Conservation (phyloP, 2,888 invertebrate genomes). For the Formica aserva region DNA sequence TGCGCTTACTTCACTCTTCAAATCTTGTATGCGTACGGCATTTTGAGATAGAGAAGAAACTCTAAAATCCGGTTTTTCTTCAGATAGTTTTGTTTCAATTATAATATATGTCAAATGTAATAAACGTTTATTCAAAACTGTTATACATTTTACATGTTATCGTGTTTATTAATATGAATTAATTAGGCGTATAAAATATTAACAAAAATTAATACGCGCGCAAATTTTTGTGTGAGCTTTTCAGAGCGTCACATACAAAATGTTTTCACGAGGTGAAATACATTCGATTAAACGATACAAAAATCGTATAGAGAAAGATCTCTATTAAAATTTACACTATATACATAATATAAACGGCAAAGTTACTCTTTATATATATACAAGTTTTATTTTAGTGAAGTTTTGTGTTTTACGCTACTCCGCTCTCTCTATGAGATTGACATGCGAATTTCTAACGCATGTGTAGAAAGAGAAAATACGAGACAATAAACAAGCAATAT, state of each 20-base stretch:
- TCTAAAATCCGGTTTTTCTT: neutral
- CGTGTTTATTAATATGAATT: neutral
- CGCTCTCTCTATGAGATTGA: neutral
- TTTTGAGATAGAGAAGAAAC: neutral
- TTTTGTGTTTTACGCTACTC: neutral
- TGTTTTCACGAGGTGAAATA: neutral
- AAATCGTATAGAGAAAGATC: neutral
- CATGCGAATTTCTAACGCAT: neutral
- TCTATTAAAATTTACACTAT: neutral
- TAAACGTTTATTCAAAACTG: neutral
- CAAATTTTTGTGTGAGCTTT: neutral
- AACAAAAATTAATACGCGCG: neutral
- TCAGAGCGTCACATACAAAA: neutral
- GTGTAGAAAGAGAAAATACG: neutral
- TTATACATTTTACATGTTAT: neutral
- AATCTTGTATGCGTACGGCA: neutral
- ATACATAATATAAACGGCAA: neutral
- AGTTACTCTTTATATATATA: neutral
- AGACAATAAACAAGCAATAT: neutral
- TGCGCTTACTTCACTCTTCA: neutral
- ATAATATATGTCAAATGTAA: neutral
- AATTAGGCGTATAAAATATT: neutral
- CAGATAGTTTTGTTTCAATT: neutral
- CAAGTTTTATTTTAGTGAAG: constrained; percentile 17
- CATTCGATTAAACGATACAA: neutral